phyloP scores from a whole-genome alignment of 2,797 vertebrate genomes.

The Lagorchestes hirsutus region DNA sequence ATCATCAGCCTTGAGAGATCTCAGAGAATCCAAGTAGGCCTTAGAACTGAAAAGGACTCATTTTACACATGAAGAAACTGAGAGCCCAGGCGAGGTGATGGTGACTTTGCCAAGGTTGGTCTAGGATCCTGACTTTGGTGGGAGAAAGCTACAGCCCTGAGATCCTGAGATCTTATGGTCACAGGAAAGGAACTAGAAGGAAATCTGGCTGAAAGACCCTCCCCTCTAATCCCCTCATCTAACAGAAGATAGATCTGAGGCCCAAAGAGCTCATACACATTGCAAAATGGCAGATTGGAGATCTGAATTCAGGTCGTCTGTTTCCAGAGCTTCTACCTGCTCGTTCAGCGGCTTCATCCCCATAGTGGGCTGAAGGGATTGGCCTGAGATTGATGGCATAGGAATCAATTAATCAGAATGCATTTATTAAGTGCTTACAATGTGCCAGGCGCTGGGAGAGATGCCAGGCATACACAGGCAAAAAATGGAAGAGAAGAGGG shows the following conservation, averaged over 20 bases:
- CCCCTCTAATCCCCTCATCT: not conserved
- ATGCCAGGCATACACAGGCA: not conserved
- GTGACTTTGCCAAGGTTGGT: not conserved
- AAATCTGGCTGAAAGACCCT: not conserved
- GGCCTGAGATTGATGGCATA: not conserved
- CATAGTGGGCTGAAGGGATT: not conserved
- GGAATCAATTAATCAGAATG: not conserved
- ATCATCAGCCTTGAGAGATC: not conserved
- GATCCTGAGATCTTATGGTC: not conserved
- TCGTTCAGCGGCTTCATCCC: not conserved
- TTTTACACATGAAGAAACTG: not conserved
- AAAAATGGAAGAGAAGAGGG: not conserved
- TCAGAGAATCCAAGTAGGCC: not conserved
- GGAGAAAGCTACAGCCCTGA: not conserved
- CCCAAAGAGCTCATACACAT: not conserved
- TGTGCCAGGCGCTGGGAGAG: not conserved
- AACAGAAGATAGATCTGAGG: not conserved
- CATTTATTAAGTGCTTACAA: not conserved
- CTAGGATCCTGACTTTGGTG: not conserved
- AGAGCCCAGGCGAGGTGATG: not conserved
- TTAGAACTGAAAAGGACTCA: not conserved
- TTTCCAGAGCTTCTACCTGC: not conserved
- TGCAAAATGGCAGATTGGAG: not conserved
- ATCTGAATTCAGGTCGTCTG: not conserved
- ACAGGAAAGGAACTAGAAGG: not conserved